Conservation (phyloP, 2,888 invertebrate species). For the Halocaridina rubra region DNA sequence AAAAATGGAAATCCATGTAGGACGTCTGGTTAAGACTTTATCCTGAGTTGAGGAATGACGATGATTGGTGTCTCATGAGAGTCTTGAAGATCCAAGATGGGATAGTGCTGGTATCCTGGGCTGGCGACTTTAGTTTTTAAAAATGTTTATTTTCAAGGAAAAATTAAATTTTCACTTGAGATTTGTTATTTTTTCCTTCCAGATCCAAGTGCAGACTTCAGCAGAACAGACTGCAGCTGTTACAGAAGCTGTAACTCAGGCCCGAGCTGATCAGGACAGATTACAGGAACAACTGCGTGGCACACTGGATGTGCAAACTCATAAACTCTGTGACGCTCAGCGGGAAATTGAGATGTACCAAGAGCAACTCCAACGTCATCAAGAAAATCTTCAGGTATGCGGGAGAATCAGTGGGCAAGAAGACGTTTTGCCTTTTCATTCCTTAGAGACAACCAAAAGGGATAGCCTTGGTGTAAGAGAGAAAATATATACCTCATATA, state of each 20-base stretch:
- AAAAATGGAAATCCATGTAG: no score
- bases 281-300: constrained; percentile 22
- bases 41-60: no score
- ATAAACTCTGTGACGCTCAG: constrained; percentile 33
- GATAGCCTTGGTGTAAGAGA: no score
- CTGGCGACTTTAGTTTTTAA: no score
- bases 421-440: no score
- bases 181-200: background rate
- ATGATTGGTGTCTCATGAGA: no score
- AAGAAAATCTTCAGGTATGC: constrained; percentile 31
- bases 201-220: constrained; percentile 26
- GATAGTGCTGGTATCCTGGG: no score
- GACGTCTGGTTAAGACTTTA: no score
- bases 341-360: constrained; percentile 50
- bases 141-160: background rate
- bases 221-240: constrained; percentile 22
- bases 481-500: no score
- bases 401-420: no score
- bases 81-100: no score
- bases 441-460: no score
- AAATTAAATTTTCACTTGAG: background rate
- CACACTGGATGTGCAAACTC: constrained; percentile 22
- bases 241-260: background rate
- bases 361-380: constrained; percentile 29
- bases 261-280: constrained; percentile 6